A percentile compares a stretch with the other conserved stretches of the same genome.
These are phyloP conservation scores for Vulpes ferrilata DNA, from an alignment of 2,113 vertebrate genomes.

Conservation along the genomic window DNA sequence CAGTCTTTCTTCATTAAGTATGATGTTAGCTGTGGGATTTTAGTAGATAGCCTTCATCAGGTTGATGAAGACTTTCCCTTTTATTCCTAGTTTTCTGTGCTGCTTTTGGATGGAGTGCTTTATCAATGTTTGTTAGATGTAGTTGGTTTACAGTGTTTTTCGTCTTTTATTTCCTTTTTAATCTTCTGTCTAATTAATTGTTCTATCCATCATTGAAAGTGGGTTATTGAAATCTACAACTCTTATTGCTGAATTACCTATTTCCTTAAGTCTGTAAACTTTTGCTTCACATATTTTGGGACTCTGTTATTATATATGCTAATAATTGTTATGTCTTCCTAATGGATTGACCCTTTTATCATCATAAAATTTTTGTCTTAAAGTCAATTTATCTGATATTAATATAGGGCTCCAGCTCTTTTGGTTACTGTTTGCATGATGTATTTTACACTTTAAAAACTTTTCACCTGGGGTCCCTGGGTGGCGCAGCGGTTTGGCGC, in stretches of 20 bases:
- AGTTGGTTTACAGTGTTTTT: background rate
- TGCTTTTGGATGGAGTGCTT: background rate
- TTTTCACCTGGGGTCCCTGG: no score
- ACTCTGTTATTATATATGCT: background rate
- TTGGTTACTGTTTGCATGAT: background rate
- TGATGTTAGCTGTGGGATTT: background rate
- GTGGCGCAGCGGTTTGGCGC: no score
- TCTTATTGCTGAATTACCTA: background rate
- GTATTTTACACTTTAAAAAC: background rate
- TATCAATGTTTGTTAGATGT: background rate
- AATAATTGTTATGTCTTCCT: background rate
- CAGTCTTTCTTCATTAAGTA: background rate
- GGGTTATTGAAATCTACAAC: background rate
- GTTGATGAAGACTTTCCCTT: background rate
- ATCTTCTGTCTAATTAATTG: background rate
- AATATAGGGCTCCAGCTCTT: background rate
- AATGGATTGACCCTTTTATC: background rate
- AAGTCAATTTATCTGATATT: background rate
- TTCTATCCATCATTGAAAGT: background rate
- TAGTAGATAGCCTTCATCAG: background rate
- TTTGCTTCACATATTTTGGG: background rate
- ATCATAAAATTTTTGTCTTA: background rate
- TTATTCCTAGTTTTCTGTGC: background rate
- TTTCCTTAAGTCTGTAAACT: background rate
- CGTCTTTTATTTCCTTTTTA: background rate